Base-by-base conservation (phyloP, 64 coral and sea anemone genomes). In the Montipora capricornis region DNA sequence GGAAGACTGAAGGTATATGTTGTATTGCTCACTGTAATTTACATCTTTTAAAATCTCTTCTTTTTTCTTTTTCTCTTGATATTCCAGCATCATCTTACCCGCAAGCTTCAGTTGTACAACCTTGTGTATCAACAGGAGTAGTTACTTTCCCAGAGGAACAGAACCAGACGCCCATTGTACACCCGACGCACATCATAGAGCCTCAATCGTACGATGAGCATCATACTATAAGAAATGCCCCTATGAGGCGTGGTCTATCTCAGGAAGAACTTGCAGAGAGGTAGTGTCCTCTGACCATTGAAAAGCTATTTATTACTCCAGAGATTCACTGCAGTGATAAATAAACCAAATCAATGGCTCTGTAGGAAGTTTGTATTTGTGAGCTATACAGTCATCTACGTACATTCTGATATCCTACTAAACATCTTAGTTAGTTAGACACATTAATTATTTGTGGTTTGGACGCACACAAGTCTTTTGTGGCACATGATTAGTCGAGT, bases 101-200 rank as follows among this genome's bases (percentile, higher is more conserved):
- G 22, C 95, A 96, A 59, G 88, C 91, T 11, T 81, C 95, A 58
- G 86, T 88, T 19, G 80, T 93, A 64, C 96, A 94, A n/a, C 92
- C 93, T 13, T 87, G 78, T 16, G 74, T 85, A 20, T 95, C 96
- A 49, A 95, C 89, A 13, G 96, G 96, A 10, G 96, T 97, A 49
- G 96, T 97, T 49, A 97, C 96, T n/a, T 97, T 97, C 67, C 96
- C 96, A n/a, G 96, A 97, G 51, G 96, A 97, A 16, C 93, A 83
- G 75, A 85, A 76, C 5, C 90, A 74, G 26, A 76, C 93, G 14
- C 50, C 84, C 74, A 89, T 97, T 49, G 91, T 94, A 47, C 96
- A 97, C 70, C 96, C 59, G 60, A 62, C 92, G 5, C 96, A 97
- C 44, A 61, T 92, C 49, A 89, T 97, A 85, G 96, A 97, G 59